Conservation (phyloP, 2,888 invertebrate species). For the Ceriagrion tenellum region DNA sequence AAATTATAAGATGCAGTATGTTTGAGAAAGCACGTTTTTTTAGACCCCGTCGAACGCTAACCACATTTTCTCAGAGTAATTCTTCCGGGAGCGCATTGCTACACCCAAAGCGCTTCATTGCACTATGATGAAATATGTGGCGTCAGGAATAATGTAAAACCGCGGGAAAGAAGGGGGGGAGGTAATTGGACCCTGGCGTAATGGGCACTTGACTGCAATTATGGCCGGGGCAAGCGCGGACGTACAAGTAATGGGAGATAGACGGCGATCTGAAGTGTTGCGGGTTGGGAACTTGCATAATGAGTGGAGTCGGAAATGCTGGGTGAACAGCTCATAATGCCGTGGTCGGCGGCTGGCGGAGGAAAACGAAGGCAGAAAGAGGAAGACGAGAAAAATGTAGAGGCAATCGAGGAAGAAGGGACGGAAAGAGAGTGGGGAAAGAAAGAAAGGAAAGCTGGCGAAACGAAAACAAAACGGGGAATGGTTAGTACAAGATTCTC, state of each 20-base stretch:
- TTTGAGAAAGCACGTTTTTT: no score
- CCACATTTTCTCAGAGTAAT: no score
- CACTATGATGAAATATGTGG: not conserved
- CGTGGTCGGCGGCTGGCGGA: not conserved
- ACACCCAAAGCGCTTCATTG: not conserved
- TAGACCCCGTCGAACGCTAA: no score
- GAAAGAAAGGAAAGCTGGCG: no score
- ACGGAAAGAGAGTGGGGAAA: not conserved
- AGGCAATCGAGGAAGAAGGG: not conserved
- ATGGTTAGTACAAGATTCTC: no score
- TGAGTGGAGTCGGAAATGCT: not conserved
- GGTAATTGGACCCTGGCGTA: not conserved
- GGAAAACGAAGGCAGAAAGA: not conserved
- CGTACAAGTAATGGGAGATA: not conserved
- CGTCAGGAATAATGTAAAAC: not conserved
- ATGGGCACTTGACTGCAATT: constrained; percentile 5
- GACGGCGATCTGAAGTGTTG: not conserved
- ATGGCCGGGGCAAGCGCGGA: not conserved
- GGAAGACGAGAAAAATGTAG: not conserved
- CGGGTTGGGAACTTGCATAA: not conserved
- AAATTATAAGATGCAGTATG: no score
- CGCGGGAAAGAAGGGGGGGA: no score
- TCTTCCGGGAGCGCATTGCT: not conserved
- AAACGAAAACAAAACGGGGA: no score
- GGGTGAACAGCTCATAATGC: not conserved